Conservation (phyloP, 1,140 invertebrate genomes). For the Penaeus chinensis region DNA sequence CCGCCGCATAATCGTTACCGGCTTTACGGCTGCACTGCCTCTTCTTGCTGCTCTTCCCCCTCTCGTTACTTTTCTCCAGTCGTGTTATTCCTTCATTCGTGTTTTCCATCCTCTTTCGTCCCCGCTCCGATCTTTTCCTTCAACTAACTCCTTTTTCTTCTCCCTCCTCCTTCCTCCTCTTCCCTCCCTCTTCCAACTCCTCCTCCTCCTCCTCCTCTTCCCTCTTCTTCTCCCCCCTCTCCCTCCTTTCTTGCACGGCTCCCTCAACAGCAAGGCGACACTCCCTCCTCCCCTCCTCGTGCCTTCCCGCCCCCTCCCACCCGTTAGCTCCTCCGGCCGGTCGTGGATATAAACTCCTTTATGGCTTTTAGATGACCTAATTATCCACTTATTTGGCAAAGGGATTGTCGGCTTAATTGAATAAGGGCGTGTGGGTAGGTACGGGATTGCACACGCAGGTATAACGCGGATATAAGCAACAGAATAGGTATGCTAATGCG, state of each 20-base stretch:
- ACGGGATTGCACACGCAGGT: conserved; percentile 50
- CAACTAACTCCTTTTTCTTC: neutral
- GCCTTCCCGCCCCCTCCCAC: conserved; percentile 26
- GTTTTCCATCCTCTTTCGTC: neutral
- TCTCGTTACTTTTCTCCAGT: no score
- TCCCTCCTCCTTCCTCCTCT: neutral
- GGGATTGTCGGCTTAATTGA: conserved; percentile 62
- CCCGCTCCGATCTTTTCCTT: neutral
- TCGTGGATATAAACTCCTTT: conserved; percentile 62
- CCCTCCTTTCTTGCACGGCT: neutral
- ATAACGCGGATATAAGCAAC: conserved; percentile 58
- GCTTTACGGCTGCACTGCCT: no score
- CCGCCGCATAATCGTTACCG: no score
- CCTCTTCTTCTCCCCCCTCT: neutral
- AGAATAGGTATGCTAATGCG: conserved; percentile 57
- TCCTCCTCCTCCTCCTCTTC: neutral
- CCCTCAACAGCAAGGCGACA: conserved; percentile 22
- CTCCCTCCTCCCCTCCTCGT: conserved; percentile 6
- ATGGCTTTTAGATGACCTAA: conserved; percentile 63
- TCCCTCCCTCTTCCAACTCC: neutral
- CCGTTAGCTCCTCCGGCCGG: conserved; percentile 30
- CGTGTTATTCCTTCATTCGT: no score
- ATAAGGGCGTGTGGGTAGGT: conserved; percentile 62
- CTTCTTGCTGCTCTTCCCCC: no score
- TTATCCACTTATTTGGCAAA: conserved; percentile 62